phyloP scores from a whole-genome alignment of 2,797 vertebrate species.

The Ptychadena robeensis region DNA sequence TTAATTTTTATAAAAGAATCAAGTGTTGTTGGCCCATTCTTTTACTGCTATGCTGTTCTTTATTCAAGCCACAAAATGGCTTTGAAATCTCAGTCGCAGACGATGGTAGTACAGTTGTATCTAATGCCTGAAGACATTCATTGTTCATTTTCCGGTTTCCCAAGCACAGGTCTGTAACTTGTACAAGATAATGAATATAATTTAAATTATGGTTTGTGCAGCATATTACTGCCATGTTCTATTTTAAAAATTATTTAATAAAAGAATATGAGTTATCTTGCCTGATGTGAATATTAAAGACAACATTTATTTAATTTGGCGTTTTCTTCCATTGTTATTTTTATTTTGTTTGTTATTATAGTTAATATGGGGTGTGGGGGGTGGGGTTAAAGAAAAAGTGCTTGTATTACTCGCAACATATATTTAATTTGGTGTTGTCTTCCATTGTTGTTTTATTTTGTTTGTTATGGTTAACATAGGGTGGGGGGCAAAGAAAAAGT shows the following conservation, averaged over 20 bases:
- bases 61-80: conserved; percentile 46
- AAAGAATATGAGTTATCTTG: background rate
- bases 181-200: conserved; percentile 52
- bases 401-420: too few species aligned
- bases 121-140: conserved; percentile 45
- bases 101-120: conserved; percentile 26
- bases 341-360: too few species aligned
- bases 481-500: too few species aligned
- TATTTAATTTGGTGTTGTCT: too few species aligned
- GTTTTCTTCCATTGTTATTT: background rate
- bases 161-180: conserved; percentile 43
- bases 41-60: conserved; percentile 32
- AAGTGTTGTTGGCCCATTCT: conserved; percentile 43
- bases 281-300: background rate
- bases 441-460: too few species aligned
- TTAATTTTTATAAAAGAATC: conserved; percentile 56
- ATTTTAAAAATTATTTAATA: conserved; percentile 16
- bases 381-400: too few species aligned
- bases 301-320: too few species aligned
- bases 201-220: conserved; percentile 52
- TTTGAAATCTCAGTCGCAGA: conserved; percentile 37
- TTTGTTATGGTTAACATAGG: too few species aligned
- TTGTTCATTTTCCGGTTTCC: conserved; percentile 53
- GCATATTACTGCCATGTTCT: conserved; percentile 50
- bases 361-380: too few species aligned